A percentile compares a stretch with the other conserved stretches of the same genome.
phyloP scores from a whole-genome alignment of 2,113 vertebrate genomes.

The Cariama cristata region DNA sequence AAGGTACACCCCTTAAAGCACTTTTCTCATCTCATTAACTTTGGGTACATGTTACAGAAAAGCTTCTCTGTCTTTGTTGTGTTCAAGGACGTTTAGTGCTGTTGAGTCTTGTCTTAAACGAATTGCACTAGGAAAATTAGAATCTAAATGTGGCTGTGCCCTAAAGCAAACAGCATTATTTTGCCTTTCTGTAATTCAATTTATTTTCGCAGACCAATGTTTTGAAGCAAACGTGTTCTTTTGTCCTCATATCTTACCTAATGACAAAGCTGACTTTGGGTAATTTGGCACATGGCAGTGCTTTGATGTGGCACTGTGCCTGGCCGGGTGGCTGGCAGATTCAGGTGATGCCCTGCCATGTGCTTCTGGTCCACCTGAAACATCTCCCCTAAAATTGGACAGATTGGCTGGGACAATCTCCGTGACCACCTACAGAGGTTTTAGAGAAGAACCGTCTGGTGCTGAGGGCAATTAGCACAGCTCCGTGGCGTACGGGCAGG shows the following conservation, averaged over 20 bases:
- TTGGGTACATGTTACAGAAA: not conserved
- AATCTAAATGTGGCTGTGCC: constrained; percentile 31
- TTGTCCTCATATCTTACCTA: not conserved
- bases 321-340: not conserved
- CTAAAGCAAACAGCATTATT: constrained; percentile 45
- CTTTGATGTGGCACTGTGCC: rapidly evolving
- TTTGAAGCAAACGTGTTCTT: not conserved
- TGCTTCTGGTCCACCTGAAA: not conserved
- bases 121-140: constrained; percentile 42
- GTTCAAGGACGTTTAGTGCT: constrained; percentile 42
- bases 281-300: not conserved
- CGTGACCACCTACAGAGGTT: not conserved
- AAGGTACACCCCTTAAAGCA: constrained; percentile 16
- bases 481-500: rapidly evolving
- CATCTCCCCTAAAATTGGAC: not conserved
- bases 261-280: not conserved
- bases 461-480: rapidly evolving
- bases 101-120: constrained; percentile 12
- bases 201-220: constrained; percentile 44
- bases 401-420: not conserved
- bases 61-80: not conserved
- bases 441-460: not conserved
- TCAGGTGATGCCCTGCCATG: rapidly evolving
- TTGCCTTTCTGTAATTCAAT: constrained; percentile 45
- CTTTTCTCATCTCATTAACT: constrained; percentile 47